phyloP scores from a whole-genome alignment of 2,888 invertebrate genomes.

The Melanostoma mellinum region DNA sequence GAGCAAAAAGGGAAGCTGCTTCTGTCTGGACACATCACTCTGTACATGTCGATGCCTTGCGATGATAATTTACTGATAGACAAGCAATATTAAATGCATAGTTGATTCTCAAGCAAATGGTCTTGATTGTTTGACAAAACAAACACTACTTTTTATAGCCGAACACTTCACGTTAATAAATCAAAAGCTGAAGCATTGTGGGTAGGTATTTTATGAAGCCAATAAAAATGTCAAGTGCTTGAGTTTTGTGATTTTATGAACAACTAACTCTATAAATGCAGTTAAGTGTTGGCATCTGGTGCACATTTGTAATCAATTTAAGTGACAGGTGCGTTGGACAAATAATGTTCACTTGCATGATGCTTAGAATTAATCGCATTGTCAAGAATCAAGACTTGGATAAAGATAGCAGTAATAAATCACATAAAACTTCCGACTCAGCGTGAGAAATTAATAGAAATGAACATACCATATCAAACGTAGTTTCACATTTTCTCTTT shows the following conservation, averaged over 20 bases:
- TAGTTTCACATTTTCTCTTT: too few relatives aligned
- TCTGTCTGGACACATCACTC: neutral
- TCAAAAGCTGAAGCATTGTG: constrained; percentile 21
- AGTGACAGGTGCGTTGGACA: too few relatives aligned
- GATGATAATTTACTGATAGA: constrained; percentile 17
- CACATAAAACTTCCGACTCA: too few relatives aligned
- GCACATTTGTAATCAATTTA: too few relatives aligned
- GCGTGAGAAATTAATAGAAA: too few relatives aligned
- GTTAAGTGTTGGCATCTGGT: neutral
- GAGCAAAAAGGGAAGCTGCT: neutral
- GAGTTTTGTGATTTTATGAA: constrained; percentile 6
- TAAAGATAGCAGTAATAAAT: too few relatives aligned
- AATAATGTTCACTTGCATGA: too few relatives aligned
- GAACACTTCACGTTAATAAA: constrained; percentile 18
- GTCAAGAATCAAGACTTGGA: too few relatives aligned
- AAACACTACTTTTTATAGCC: neutral
- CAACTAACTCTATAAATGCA: neutral
- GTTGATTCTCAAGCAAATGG: constrained; percentile 15
- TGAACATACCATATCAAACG: too few relatives aligned
- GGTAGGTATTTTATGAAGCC: constrained; percentile 26
- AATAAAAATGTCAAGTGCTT: constrained; percentile 33
- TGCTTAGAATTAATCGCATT: too few relatives aligned
- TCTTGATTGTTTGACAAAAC: constrained; percentile 31
- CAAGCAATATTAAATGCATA: constrained; percentile 18
- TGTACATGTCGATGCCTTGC: constrained; percentile 2